phyloP scores from a whole-genome alignment of 2,113 vertebrate genomes.

The Protobothrops flavoviridis region DNA sequence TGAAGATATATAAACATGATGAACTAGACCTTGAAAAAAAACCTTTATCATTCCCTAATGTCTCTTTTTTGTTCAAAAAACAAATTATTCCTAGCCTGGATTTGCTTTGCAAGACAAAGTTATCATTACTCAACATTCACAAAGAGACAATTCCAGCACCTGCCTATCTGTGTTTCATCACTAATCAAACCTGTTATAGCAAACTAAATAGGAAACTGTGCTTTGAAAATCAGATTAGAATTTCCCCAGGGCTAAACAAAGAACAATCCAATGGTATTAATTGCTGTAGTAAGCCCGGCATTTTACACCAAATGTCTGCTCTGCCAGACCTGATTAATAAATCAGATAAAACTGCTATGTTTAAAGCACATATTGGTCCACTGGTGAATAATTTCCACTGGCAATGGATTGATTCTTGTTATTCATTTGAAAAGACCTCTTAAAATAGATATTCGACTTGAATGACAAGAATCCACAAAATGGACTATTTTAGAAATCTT shows the following conservation, averaged over 20 bases:
- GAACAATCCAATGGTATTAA: background rate
- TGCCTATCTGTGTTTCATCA: background rate
- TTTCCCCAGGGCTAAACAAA: background rate
- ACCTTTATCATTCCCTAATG: background rate
- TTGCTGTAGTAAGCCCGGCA: background rate
- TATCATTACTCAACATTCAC: background rate
- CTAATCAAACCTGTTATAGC: background rate
- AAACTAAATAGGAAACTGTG: background rate
- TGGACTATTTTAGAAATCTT: background rate
- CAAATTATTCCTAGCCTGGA: background rate
- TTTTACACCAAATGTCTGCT: background rate
- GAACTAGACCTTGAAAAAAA: background rate
- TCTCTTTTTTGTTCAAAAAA: background rate
- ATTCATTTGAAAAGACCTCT: background rate
- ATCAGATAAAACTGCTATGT: background rate
- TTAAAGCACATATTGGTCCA: background rate
- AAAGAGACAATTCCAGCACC: background rate
- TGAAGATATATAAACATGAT: background rate
- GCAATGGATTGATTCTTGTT: background rate
- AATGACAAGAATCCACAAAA: background rate
- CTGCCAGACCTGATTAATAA: background rate
- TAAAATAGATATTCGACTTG: background rate
- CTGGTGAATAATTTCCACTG: background rate
- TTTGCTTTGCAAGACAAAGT: background rate
- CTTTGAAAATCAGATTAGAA: background rate